These are phyloP conservation scores for Austrolebias charrua DNA, from an alignment of 2,797 vertebrate genomes.

Conservation along the genomic window DNA sequence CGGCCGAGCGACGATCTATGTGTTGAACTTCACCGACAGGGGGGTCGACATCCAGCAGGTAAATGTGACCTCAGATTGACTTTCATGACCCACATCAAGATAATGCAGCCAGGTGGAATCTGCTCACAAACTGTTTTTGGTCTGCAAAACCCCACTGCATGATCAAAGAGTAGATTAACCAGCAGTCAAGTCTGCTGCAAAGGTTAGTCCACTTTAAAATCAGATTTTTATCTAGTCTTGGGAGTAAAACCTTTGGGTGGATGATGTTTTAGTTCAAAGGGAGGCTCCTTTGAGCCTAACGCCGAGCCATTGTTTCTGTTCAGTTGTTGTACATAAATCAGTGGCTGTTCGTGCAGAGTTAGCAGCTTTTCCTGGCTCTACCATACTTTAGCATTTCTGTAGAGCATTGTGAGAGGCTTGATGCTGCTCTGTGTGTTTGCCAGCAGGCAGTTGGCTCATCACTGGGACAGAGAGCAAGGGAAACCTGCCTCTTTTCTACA, in stretches of 20 bases:
- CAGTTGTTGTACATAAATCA: background rate
- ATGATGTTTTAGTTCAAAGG: background rate
- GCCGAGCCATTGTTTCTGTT: background rate
- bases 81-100: background rate
- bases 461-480: background rate
- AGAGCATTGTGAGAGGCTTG: background rate
- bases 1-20: constrained; percentile 74
- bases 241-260: no score
- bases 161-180: background rate
- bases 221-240: background rate
- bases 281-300: background rate
- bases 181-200: background rate
- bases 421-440: background rate
- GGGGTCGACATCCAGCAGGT: constrained; percentile 75
- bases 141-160: background rate
- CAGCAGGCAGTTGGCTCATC: background rate
- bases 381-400: background rate
- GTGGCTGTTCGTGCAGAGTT: background rate
- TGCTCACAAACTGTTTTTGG: no score
- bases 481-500: background rate
- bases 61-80: constrained; percentile 10
- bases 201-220: background rate
- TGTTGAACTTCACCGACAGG: constrained; percentile 75
- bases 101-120: background rate
- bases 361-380: no score